Conservation (phyloP, 2,797 vertebrate genomes). For the Gouania willdenowi region DNA sequence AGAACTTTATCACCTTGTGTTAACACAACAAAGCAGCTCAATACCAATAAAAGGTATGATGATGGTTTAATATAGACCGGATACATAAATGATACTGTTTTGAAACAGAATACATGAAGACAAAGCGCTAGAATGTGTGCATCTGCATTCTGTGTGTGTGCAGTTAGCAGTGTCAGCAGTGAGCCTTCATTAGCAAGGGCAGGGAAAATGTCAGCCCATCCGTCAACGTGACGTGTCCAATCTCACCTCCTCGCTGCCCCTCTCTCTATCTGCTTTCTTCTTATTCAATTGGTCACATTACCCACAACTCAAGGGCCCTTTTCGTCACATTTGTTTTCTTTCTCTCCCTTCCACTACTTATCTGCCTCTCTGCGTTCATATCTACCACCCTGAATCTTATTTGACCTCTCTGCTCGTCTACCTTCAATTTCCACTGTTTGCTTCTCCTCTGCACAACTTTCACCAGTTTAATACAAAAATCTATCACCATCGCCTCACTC, state of each 20-base stretch:
- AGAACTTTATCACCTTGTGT: no score
- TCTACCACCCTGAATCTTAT: slow-evolving; percentile 7
- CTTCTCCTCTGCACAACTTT: not conserved
- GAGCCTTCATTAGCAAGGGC: slow-evolving; percentile 23
- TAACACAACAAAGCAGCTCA: not conserved
- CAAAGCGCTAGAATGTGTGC: slow-evolving; percentile 1
- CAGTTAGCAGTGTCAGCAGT: slow-evolving; percentile 45
- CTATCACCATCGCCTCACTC: slow-evolving; percentile 4
- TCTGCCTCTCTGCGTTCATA: not conserved
- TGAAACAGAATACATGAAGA: slow-evolving; percentile 16
- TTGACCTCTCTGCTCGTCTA: slow-evolving; percentile 7
- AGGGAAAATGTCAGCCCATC: slow-evolving; percentile 46
- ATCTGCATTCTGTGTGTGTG: slow-evolving; percentile 1
- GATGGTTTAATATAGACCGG: no score
- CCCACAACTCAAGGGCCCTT: slow-evolving; percentile 8
- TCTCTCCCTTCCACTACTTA: not conserved
- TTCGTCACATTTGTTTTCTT: not conserved
- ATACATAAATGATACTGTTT: no score
- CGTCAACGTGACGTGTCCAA: slow-evolving; percentile 51
- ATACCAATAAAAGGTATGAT: no score
- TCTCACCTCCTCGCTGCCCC: slow-evolving; percentile 32
- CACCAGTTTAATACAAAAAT: slow-evolving; percentile 16
- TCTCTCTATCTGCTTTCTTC: slow-evolving; percentile 13
- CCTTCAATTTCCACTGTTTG: slow-evolving; percentile 4
- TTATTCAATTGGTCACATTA: slow-evolving; percentile 18